These are phyloP conservation scores for Heliocidaris erythrogramma DNA, from an alignment of 35 echinoderm and acorn worm genomes.

Conservation along the genomic window DNA sequence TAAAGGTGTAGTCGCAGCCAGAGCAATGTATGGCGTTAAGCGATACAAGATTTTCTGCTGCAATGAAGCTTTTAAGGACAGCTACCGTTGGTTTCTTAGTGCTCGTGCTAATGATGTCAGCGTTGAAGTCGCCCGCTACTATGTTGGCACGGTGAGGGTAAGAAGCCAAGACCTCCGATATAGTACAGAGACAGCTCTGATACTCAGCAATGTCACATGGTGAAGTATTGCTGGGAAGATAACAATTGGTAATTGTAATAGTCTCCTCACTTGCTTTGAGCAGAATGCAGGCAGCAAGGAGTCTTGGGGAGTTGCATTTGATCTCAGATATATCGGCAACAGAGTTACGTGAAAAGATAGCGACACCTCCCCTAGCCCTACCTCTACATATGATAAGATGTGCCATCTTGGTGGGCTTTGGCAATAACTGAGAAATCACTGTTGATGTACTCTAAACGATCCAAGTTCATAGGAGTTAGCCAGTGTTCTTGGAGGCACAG, in stretches of 20 bases:
- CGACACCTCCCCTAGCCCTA: no score
- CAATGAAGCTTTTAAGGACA: background rate
- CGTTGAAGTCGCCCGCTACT: conserved; percentile 3
- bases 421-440: no score
- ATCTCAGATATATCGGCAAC: background rate
- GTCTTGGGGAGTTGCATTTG: background rate
- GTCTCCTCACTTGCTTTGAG: background rate
- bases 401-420: no score
- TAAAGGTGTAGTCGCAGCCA: background rate
- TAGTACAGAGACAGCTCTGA: background rate
- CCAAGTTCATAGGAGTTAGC: no score
- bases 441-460: no score
- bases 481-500: no score
- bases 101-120: background rate
- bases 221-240: background rate
- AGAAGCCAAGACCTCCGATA: background rate
- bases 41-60: background rate
- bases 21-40: background rate
- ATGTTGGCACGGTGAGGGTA: background rate
- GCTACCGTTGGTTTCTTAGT: background rate
- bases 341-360: no score
- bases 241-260: background rate
- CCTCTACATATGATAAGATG: no score
- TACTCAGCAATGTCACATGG: background rate
- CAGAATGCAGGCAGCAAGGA: background rate